Percentiles rank a stretch among this genome's conserved stretches.
Evolutionary conservation across 2,113 vertebrate genomes (phyloP).

Genomic region (Puma concolor): DNA sequence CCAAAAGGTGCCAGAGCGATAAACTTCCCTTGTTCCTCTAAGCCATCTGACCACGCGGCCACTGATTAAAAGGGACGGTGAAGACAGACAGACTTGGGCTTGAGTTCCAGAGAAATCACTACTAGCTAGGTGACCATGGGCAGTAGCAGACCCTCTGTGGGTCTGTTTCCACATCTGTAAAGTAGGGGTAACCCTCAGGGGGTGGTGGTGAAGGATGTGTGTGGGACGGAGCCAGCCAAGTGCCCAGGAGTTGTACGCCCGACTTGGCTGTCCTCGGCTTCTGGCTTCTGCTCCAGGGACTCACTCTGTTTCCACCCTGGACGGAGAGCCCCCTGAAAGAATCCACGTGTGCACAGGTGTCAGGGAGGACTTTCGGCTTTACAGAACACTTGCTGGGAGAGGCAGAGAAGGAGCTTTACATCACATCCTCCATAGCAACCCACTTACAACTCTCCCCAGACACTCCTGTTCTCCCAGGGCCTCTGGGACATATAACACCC

Average conservation of each 20-base stretch:
- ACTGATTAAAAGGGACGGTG: background rate
- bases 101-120: background rate
- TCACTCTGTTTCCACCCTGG: background rate
- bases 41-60: background rate
- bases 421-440: background rate
- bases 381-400: background rate
- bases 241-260: fast-evolving
- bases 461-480: background rate
- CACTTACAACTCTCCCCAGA: background rate
- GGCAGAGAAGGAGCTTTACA: background rate
- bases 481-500: background rate
- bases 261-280: background rate
- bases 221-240: background rate
- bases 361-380: background rate
- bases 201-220: background rate
- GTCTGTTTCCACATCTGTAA: background rate
- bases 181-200: background rate
- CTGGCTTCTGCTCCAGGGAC: background rate
- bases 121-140: background rate
- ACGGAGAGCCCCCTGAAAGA: background rate
- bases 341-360: background rate
- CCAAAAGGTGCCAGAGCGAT: background rate
- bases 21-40: background rate
- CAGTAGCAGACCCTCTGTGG: background rate
- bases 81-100: background rate